Evolutionary conservation across 1,140 invertebrate genomes (phyloP), one percentile per base, ranked within the genome.

Genomic region (Calephelis nemesis): DNA sequence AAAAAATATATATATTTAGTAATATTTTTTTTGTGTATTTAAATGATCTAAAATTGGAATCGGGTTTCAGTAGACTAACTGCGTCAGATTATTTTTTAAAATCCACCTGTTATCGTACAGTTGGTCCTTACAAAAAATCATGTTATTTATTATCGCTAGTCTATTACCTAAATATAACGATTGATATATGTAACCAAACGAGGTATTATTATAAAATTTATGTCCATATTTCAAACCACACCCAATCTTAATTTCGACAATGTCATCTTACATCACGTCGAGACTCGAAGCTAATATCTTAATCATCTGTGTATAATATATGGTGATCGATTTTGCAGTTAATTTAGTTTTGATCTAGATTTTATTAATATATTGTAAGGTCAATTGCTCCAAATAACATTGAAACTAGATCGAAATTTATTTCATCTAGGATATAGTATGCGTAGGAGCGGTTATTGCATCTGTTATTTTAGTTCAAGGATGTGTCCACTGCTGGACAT

Each of bases 291-390:
- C 30, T 58, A 13, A 58, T 58, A 58, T 58, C 52, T 58, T 12
- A 30, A 58, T 58, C 52, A 58, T 58, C 52, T 58, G 52, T 58
- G 52, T 9, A 58, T 58, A 58, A 58, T 58, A 58, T 58, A 58
- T 58, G 52, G 52, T 58, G 52, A 60, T 60, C 54, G 54, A 60
- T 60, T 60, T 60, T 60, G 7, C 54, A 60, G 54, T 60, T 60
- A 30, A 60, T 60, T 60, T 60, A 30, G 6, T 60, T 40, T 11
- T 39, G 54, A 60, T 60, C 54, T 60, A 60, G 54, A 60, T 60
- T 60, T 60, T 60, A 60, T 60, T 60, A 60, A 60, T 40, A 58
- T 60, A 40, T 19, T 30, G 11, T 60, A 60, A 60, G 54, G 54
- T 60, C 52, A 58, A 58, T 58, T 58, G 19, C 52, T 58, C 52